phyloP scores from a whole-genome alignment of 2,113 vertebrate species.

The Pongo pygmaeus region DNA sequence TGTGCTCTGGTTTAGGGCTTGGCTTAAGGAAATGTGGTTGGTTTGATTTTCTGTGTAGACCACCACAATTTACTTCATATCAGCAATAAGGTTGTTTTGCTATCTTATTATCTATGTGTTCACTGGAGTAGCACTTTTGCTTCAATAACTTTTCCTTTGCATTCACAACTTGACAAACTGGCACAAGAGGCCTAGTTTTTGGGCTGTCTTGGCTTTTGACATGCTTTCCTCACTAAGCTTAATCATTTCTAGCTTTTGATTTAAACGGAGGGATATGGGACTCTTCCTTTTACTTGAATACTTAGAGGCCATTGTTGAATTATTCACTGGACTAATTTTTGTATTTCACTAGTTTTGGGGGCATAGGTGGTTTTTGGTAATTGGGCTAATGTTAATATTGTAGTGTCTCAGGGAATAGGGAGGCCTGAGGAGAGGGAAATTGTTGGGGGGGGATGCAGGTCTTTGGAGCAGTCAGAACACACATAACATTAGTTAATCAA shows the following conservation, averaged over 20 bases:
- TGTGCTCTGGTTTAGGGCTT: neutral
- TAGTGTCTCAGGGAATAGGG: neutral
- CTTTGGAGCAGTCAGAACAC: neutral
- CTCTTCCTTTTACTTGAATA: neutral
- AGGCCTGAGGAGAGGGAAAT: neutral
- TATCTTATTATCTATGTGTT: neutral
- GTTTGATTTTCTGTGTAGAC: neutral
- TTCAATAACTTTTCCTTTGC: neutral
- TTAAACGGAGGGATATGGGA: neutral
- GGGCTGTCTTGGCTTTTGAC: neutral
- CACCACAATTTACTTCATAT: neutral
- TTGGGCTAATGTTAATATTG: neutral
- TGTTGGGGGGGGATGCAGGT: neutral
- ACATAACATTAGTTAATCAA: neutral
- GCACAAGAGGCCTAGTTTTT: neutral
- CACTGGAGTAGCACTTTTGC: neutral
- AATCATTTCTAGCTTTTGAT: neutral
- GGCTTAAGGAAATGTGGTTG: neutral
- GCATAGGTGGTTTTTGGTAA: too few species aligned
- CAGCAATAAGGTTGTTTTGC: neutral
- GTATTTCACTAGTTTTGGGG: too few species aligned
- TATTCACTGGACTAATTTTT: neutral
- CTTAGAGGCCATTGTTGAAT: neutral
- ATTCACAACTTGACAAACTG: neutral
- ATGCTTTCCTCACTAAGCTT: neutral